Base-by-base conservation (phyloP, 2,888 invertebrate genomes). In the Lissonota sp. region DNA sequence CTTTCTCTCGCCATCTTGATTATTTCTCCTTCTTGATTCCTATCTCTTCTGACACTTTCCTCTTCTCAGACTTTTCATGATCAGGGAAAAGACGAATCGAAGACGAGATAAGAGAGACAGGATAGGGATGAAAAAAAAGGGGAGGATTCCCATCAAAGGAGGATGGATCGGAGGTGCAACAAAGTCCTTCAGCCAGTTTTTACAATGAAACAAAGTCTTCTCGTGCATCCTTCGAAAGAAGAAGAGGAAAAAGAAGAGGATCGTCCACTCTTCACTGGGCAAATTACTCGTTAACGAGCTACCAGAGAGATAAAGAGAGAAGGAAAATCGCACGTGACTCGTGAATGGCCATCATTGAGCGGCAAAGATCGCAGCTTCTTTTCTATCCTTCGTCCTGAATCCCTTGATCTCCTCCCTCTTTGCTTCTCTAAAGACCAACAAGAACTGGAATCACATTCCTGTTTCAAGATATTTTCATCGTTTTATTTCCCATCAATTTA, bases 341-440 rank as follows among this genome's bases (percentile, higher is more conserved):
- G 84, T 87, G 84, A 88, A 87, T 86, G 85, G 84, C 63, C 76
- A 64, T 84, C 85, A 87, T 88, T 87, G 83, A 86, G 78, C 64
- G 69, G n/a, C 70, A n/a, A 37, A 75, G 55, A 46, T 49, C 60
- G n/a, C n/a, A 62, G 62, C 16, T 49, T 60, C 70, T 57, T n/a
- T n/a, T n/a, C 8, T 42, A n/a, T n/a, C n/a, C 51, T 4, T 8
- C 14, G 16, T 3, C 62, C 7, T 62, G n/a, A n/a, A 60, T 39
- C 40, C 12, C 12, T 53, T 1, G 4, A 16, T 72, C 62, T 3
- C 7, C 26, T 57, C 37, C 26, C 26, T 37, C 10, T n/a, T n/a
- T n/a, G n/a, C n/a, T n/a, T n/a, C n/a, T n/a, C n/a, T n/a, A n/a
- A n/a, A n/a, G n/a, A n/a, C n/a, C n/a, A n/a, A n/a, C n/a, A n/a